Conservation (phyloP, 2,797 vertebrate genomes). For the Salarias fasciatus region DNA sequence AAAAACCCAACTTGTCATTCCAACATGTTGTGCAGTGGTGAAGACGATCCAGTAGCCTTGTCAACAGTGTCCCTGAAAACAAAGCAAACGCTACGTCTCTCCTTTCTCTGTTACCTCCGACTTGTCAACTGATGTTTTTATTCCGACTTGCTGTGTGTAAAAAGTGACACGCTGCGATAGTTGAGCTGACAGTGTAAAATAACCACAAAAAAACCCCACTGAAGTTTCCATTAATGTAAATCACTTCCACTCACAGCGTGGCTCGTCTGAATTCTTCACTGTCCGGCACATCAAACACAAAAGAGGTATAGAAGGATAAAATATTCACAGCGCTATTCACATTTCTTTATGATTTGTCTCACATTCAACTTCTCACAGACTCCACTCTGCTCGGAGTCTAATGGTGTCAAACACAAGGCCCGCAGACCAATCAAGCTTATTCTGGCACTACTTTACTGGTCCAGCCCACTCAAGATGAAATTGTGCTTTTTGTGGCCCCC, state of each 20-base stretch:
- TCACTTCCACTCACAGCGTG: slow-evolving; percentile 8
- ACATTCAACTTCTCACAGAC: neutral
- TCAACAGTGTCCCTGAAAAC: slow-evolving; percentile 20
- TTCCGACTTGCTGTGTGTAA: slow-evolving; percentile 9
- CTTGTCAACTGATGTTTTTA: slow-evolving; percentile 17
- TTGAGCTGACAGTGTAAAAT: no score
- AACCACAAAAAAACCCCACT: neutral
- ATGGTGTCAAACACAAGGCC: no score
- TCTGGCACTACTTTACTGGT: no score
- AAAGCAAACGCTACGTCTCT: neutral
- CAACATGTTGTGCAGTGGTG: neutral
- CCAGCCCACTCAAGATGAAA: no score
- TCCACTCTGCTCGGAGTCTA: neutral
- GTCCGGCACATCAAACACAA: slow-evolving; percentile 20
- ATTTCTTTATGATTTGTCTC: neutral
- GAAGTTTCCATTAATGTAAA: slow-evolving; percentile 21
- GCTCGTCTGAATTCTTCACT: slow-evolving; percentile 19
- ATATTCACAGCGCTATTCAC: neutral
- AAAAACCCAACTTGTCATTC: neutral
- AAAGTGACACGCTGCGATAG: slow-evolving; percentile 4
- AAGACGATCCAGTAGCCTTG: neutral
- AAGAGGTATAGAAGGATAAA: no score
- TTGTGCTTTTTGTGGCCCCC: no score
- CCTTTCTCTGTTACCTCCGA: neutral
- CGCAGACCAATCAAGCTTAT: no score